Evolutionary conservation across 2,113 vertebrate species (phyloP), one percentile per base, ranked within the genome.

Genomic region (Hiodon alosoides): DNA sequence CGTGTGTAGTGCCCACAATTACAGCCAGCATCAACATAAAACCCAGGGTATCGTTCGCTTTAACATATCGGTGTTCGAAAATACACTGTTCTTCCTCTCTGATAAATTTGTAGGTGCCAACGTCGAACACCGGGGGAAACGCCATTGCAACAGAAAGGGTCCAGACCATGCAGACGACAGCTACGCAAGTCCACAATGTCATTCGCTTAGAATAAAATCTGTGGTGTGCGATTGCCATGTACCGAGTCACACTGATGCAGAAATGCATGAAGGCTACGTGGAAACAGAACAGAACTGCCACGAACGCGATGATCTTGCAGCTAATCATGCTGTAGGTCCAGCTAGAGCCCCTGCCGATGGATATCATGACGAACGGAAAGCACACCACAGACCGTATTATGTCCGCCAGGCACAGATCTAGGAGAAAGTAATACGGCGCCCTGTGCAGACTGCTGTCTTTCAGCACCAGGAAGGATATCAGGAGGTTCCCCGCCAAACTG

Each of bases 201-300:
- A 98, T 91, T 73, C 95, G 92, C 88, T 98, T 98, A 85, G 93
- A 94, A 6, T 97, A 98, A 83, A 98, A 98, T 73, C 95, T 87
- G 89, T 98, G 96, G 85, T 98, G 96, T 67, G 96, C 96, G 57
- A 98, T 95, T 83, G 96, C 96, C 95, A 98, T 96, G 88, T 98
- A 98, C 16, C 96, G 92, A 0, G 95, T 98, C 81, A 98, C 93
- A 80, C 96, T 95, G 89, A 96, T 93, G 82, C 94, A 96, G 83
- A 98, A 93, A 79, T 97, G 94, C 90, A 98, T 85, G 83, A 98
- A 98, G 84, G 95, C 95, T 71, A 94, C 93, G 84, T 98, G 96
- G 89, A 98, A 98, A 87, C 95, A 97, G 89, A 96, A 95, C 60
- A 98, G 93, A 75, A 95, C 95, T 46, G 96, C 94, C 85, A 95